Evolutionary conservation across 1,140 invertebrate genomes (phyloP).

Genomic region (Drosophila saltans): DNA sequence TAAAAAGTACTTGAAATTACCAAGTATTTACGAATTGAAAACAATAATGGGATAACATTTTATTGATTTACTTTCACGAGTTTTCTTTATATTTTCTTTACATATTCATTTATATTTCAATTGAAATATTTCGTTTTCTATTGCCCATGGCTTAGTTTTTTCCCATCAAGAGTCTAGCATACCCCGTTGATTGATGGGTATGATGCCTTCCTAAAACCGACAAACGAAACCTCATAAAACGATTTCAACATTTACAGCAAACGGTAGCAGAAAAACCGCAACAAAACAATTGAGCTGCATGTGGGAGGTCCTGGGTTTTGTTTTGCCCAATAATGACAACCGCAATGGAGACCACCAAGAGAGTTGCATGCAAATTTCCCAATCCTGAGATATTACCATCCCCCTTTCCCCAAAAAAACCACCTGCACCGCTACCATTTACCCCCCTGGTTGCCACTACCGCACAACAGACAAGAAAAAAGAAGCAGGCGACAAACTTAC

Average conservation of each 20-base stretch:
- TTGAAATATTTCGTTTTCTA: no score
- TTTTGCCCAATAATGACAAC: constrained; percentile 71
- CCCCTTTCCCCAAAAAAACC: no score
- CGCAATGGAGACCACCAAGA: constrained; percentile 72
- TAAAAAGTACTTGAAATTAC: no score
- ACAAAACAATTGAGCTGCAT: constrained; percentile 76
- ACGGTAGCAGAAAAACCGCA: constrained; percentile 78
- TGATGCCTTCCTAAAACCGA: constrained; percentile 39
- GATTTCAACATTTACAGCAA: constrained; percentile 49
- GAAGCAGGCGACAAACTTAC: constrained; percentile 81
- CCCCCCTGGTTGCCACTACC: no score
- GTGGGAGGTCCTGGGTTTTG: constrained; percentile 72
- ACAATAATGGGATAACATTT: no score
- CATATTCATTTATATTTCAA: no score
- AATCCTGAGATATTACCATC: no score
- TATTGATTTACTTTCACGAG: no score
- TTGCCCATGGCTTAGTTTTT: background rate
- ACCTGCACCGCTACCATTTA: no score
- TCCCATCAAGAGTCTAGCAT: background rate
- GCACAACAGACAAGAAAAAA: background rate
- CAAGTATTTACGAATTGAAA: no score
- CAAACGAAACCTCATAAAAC: constrained; percentile 54
- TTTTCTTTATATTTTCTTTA: no score
- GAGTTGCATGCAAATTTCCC: constrained; percentile 70
- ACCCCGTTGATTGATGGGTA: constrained; percentile 34